Conservation (phyloP, 2,888 invertebrate genomes). For the Macrophya annulata region DNA sequence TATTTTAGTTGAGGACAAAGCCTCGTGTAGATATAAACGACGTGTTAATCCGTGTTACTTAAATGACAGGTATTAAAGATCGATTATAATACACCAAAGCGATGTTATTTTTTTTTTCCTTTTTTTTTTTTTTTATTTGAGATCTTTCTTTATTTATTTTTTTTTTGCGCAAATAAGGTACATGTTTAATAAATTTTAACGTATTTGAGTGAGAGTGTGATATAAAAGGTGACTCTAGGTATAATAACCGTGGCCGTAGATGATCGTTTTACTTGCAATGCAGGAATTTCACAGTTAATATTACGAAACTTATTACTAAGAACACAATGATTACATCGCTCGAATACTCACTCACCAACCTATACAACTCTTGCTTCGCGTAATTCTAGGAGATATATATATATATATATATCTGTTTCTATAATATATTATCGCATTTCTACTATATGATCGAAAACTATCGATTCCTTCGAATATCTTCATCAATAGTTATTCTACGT, state of each 20-base stretch:
- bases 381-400: neutral
- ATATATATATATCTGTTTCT: too few species aligned
- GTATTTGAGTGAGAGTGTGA: neutral
- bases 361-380: neutral
- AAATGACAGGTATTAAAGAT: slow-evolving; percentile 16
- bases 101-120: neutral
- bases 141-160: neutral
- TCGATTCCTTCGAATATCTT: too few species aligned
- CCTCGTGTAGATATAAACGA: neutral
- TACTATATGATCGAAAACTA: neutral
- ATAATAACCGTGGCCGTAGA: neutral
- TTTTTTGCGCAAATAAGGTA: neutral
- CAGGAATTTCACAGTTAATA: slow-evolving; percentile 25
- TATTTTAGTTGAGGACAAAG: neutral
- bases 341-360: neutral
- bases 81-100: slow-evolving; percentile 7
- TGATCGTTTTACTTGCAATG: neutral
- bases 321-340: slow-evolving; percentile 10
- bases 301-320: slow-evolving; percentile 6
- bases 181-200: neutral
- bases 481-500: too few species aligned
- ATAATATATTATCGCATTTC: neutral
- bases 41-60: slow-evolving; percentile 21
- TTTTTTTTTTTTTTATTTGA: neutral
- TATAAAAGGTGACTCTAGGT: neutral